Percentiles rank a stretch among this genome's conserved stretches.
These are phyloP conservation scores for Buceros bicornis DNA, from an alignment of 2,797 vertebrate genomes.

Conservation along the genomic window DNA sequence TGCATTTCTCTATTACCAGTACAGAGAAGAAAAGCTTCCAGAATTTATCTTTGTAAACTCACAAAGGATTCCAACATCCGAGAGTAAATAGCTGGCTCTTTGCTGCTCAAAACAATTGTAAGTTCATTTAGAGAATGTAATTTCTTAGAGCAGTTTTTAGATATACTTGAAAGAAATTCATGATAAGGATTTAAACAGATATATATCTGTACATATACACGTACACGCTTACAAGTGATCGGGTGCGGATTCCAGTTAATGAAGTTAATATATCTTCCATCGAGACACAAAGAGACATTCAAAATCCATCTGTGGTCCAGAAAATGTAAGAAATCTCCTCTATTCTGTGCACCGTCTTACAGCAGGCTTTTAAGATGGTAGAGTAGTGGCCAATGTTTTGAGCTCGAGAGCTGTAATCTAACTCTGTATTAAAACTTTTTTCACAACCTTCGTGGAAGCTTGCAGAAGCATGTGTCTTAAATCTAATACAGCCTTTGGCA, in stretches of 20 bases:
- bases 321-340: constrained; percentile 45
- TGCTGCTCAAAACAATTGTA: constrained; percentile 50
- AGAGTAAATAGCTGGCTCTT: constrained; percentile 57
- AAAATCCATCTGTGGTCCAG: constrained; percentile 65
- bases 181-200: constrained; percentile 37
- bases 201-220: neutral
- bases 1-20: constrained; percentile 74
- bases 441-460: constrained; percentile 80
- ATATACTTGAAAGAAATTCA: constrained; percentile 37
- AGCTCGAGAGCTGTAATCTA: constrained; percentile 77
- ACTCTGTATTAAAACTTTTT: constrained; percentile 80
- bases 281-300: constrained; percentile 31
- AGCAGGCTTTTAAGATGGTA: constrained; percentile 66
- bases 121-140: constrained; percentile 59
- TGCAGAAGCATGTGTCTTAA: constrained; percentile 92
- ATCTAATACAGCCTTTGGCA: constrained; percentile 93
- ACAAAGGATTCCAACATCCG: constrained; percentile 23
- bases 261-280: constrained; percentile 56
- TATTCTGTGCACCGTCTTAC: constrained; percentile 24
- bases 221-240: constrained; percentile 37
- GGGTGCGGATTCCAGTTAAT: constrained; percentile 36
- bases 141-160: constrained; percentile 41
- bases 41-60: constrained; percentile 29
- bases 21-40: constrained; percentile 51
- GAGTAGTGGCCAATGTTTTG: constrained; percentile 58